Evolutionary conservation across 2,888 invertebrate genomes (phyloP).

Genomic region (Zootermopsis nevadensis): DNA sequence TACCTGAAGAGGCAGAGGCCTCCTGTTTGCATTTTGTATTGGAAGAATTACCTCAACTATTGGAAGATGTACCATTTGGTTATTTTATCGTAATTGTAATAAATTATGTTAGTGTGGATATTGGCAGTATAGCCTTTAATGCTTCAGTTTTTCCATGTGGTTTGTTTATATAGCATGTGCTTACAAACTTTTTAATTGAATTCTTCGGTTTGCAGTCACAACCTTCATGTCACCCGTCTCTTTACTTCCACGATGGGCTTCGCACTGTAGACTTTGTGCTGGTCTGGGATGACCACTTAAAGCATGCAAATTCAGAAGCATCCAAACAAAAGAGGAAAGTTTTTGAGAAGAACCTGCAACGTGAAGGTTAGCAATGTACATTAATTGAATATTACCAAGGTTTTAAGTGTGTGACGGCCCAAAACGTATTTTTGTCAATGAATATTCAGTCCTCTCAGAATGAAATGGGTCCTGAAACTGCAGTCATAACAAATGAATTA

Average conservation of each 20-base stretch:
- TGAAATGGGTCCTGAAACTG: no score
- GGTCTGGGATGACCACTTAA: conserved; percentile 76
- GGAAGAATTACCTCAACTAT: no score
- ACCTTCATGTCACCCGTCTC: not conserved
- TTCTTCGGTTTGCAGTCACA: not conserved
- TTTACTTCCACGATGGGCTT: conserved; percentile 73
- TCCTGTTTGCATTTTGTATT: no score
- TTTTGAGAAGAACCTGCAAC: conserved; percentile 78
- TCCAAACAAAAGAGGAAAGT: conserved; percentile 67
- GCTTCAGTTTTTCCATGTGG: not conserved
- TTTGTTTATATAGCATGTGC: not conserved
- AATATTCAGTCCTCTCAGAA: no score
- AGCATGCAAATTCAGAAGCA: conserved; percentile 55
- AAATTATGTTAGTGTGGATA: no score
- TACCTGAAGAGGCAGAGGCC: no score
- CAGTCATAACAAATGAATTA: no score
- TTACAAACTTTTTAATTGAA: not conserved
- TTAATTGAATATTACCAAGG: not conserved
- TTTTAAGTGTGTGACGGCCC: no score
- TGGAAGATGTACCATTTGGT: no score
- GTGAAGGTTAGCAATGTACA: conserved; percentile 63
- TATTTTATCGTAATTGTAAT: no score
- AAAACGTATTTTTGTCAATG: no score
- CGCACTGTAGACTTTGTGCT: conserved; percentile 83
- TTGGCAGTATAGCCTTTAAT: no score